Evolutionary conservation across 1,140 invertebrate genomes (phyloP), one percentile per base, ranked within the genome.

Genomic region (Myzus persicae): DNA sequence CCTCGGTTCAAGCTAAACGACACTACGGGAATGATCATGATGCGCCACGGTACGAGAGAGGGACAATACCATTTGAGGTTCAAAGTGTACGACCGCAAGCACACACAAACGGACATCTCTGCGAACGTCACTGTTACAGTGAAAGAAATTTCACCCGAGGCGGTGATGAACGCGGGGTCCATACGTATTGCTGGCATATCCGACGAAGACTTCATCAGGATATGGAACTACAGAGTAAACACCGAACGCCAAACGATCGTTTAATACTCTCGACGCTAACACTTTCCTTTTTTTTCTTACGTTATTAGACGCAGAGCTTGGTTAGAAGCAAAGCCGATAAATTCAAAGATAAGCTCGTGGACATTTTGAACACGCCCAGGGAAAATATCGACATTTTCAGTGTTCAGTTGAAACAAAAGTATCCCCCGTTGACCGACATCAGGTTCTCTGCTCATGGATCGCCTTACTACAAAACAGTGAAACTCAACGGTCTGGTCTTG

Each of bases 321-420:
- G 97, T 97, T 14, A 96, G 97, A 94, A 99, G 98, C 94, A 99
- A 98, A 95, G 96, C 97, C 91, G 98, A 99, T 94, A 96, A 97
- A 91, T 98, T 99, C 94, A 96, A 97, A 94, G 97, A 98, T 94
- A 98, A 98, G 95, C 95, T 98, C 90, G 97, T 97, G 0, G 97
- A 98, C 94, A 96, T 99, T 59, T 95, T 99, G 31, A 97, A 97
- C 89, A 98, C 97, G 1, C 97, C 98, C 91, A 95, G 97, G 85
- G 97, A 98, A 93, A 99, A 99, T 95, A 98, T 99, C 18, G 98
- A 99, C 94, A 97, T 99, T 48, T 99, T 99, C 94, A 99, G 98
- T 95, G 98, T 99, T 6, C 98, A 99, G 94, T 95, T 98, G 36
- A 96, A 98, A 94, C 97, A 97, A 94, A 97, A 97, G 94, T 96